Conservation (phyloP, 2,797 vertebrate genomes). For the Leptoclinus maculatus region DNA sequence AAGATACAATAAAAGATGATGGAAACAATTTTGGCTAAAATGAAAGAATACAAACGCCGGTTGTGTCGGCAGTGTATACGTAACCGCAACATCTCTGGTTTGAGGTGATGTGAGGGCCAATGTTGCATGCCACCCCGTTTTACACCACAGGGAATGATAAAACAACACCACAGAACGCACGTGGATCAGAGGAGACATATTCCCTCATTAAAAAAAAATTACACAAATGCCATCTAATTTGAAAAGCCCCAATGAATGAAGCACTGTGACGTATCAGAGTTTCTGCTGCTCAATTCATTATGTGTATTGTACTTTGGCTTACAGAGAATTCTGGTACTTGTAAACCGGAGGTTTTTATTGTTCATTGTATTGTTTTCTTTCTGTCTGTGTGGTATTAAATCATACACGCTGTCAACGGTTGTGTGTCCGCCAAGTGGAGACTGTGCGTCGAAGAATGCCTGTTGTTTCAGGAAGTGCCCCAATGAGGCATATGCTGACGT, state of each 20-base stretch:
- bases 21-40: background rate
- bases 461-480: background rate
- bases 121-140: background rate
- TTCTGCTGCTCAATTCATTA: background rate
- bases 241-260: background rate
- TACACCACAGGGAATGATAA: background rate
- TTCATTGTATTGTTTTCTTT: background rate
- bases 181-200: background rate
- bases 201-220: background rate
- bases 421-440: background rate
- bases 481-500: background rate
- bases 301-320: background rate
- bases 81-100: background rate
- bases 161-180: background rate
- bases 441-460: background rate
- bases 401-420: background rate
- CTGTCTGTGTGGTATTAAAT: background rate
- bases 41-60: background rate
- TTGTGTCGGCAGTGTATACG: no score
- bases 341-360: background rate
- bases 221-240: background rate
- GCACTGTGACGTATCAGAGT: background rate
- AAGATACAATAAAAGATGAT: background rate
- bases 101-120: background rate
- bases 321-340: background rate